phyloP scores from a whole-genome alignment of 1,140 invertebrate species.

The Drosophila kepulauana region DNA sequence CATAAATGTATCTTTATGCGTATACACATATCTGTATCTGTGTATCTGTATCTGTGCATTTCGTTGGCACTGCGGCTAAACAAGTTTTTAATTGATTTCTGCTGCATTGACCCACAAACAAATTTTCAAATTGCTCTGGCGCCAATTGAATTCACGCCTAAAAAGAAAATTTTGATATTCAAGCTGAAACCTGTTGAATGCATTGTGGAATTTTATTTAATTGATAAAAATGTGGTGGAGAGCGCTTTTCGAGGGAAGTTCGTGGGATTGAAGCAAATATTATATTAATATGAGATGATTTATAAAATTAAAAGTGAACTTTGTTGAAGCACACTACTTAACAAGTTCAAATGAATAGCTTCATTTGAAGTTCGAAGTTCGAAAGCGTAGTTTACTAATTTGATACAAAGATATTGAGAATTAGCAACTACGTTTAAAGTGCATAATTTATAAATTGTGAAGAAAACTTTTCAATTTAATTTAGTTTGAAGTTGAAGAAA shows the following conservation, averaged over 20 bases:
- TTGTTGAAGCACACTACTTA: no score
- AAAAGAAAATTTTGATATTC: slow-evolving; percentile 8
- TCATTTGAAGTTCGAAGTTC: no score
- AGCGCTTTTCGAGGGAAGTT: not conserved
- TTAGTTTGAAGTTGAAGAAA: no score
- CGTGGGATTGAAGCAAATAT: no score
- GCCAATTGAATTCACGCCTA: slow-evolving; percentile 11
- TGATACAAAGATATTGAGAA: no score
- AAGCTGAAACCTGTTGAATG: slow-evolving; percentile 11
- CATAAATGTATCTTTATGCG: slow-evolving; percentile 34
- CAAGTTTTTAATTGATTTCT: slow-evolving; percentile 65
- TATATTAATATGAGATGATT: no score
- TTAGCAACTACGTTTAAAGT: no score
- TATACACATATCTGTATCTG: not conserved
- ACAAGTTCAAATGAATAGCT: no score
- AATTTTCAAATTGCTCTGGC: slow-evolving; percentile 32
- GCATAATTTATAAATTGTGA: no score
- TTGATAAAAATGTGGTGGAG: not conserved
- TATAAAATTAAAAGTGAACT: no score
- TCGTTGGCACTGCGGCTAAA: slow-evolving; percentile 40
- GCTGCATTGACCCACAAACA: slow-evolving; percentile 42
- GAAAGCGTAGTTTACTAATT: no score
- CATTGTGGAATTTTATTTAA: not conserved
- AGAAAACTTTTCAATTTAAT: no score
- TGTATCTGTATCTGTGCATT: slow-evolving; percentile 8